Conservation (phyloP, 2,797 vertebrate species). For the Microchirus variegatus region DNA sequence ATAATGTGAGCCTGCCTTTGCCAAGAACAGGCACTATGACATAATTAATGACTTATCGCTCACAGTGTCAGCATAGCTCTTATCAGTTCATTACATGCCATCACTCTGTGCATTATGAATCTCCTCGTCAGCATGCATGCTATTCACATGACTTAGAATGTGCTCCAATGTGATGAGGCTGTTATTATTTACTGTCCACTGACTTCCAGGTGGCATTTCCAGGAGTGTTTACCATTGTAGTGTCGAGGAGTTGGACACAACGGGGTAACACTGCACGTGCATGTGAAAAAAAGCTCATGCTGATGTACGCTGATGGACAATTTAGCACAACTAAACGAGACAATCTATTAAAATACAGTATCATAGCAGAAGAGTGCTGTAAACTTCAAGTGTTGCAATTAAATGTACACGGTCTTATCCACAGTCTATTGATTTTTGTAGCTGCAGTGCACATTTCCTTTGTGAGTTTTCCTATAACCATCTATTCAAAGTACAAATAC, state of each 20-base stretch:
- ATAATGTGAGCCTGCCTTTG: slow-evolving; percentile 72
- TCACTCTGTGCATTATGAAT: slow-evolving; percentile 65
- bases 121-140: slow-evolving; percentile 31
- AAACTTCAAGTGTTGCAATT: slow-evolving; percentile 57
- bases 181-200: slow-evolving; percentile 26
- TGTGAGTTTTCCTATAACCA: slow-evolving; percentile 47
- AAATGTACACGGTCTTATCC: slow-evolving; percentile 57
- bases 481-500: slow-evolving; percentile 57
- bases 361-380: slow-evolving; percentile 35
- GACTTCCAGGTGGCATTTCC: slow-evolving; percentile 26
- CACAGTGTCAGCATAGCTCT: slow-evolving; percentile 66
- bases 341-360: slow-evolving; percentile 46
- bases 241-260: background rate
- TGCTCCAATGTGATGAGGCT: slow-evolving; percentile 15
- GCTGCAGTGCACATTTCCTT: slow-evolving; percentile 54
- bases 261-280: background rate
- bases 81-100: slow-evolving; percentile 72
- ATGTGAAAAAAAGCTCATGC: slow-evolving; percentile 13
- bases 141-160: slow-evolving; percentile 46
- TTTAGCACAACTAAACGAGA: slow-evolving; percentile 35
- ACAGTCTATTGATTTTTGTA: slow-evolving; percentile 58
- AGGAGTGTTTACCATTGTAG: slow-evolving; percentile 24
- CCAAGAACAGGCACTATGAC: slow-evolving; percentile 72
- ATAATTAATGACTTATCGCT: slow-evolving; percentile 77
- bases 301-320: slow-evolving; percentile 22